A percentile compares a stretch with the other conserved stretches of the same genome.
phyloP scores from a whole-genome alignment of 2,797 vertebrate genomes.

The Helarctos malayanus region DNA sequence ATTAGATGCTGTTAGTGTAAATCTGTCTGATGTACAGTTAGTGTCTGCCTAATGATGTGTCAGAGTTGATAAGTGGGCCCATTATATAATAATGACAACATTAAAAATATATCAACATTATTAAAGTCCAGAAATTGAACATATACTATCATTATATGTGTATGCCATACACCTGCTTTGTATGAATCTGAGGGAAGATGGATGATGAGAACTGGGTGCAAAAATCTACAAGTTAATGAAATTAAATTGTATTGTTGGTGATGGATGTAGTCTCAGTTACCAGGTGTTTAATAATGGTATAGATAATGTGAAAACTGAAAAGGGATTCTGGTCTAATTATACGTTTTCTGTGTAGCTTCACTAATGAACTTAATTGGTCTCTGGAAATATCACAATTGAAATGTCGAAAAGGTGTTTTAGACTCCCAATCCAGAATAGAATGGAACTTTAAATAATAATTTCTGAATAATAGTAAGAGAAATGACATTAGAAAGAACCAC shows the following conservation, averaged over 20 bases:
- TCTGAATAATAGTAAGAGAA: slow-evolving; percentile 14
- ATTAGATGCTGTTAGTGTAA: not conserved
- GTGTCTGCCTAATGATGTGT: slow-evolving; percentile 1
- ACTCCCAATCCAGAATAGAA: not conserved
- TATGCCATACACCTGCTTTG: not conserved
- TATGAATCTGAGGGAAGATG: not conserved
- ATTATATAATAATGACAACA: slow-evolving; percentile 36
- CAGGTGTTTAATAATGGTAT: not conserved
- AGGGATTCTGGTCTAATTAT: not conserved
- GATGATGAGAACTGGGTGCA: not conserved
- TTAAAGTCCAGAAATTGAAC: not conserved
- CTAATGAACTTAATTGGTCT: slow-evolving; percentile 53
- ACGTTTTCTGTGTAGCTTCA: not conserved
- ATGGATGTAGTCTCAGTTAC: slow-evolving; percentile 3
- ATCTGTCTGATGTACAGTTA: not conserved
- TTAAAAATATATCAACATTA: slow-evolving; percentile 50
- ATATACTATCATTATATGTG: not conserved
- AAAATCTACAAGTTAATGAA: not conserved
- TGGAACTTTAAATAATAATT: slow-evolving; percentile 4
- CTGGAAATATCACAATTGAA: not conserved
- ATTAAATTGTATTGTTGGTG: not conserved
- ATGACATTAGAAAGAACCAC: not conserved
- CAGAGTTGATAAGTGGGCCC: not conserved
- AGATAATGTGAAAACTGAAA: not conserved
- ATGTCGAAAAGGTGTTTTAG: slow-evolving; percentile 7